phyloP scores from a whole-genome alignment of 92 coral and sea anemone genomes.

The Actinostola sp. region DNA sequence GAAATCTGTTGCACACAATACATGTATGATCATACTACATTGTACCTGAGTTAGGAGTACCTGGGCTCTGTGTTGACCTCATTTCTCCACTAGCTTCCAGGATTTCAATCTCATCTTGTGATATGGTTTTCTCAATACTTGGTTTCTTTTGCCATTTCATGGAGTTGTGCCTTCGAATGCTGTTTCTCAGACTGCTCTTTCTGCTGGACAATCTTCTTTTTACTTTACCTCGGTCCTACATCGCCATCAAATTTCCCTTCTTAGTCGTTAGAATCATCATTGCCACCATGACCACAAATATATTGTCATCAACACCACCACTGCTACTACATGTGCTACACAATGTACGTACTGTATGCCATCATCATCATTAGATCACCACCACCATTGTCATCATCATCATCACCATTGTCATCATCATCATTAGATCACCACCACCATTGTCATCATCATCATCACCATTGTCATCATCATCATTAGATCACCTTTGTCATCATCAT shows the following conservation, averaged over 20 bases:
- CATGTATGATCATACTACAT: too few relatives aligned
- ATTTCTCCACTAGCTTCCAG: constrained; percentile 79
- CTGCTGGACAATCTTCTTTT: constrained; percentile 79
- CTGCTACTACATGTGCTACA: too few relatives aligned
- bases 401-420: neutral
- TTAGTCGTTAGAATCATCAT: neutral
- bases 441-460: neutral
- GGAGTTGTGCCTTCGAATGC: constrained; percentile 84
- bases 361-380: too few relatives aligned
- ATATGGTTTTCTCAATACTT: constrained; percentile 45
- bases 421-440: neutral
- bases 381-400: too few relatives aligned
- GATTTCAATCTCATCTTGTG: constrained; percentile 70
- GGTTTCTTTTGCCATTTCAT: constrained; percentile 58
- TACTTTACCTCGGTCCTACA: constrained; percentile 64
- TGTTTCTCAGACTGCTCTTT: constrained; percentile 85
- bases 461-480: neutral
- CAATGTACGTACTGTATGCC: too few relatives aligned
- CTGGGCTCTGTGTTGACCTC: constrained; percentile 49
- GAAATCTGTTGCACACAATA: too few relatives aligned
- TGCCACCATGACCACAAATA: neutral
- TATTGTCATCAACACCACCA: neutral
- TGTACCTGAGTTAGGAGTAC: constrained; percentile 61
- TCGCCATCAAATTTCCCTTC: neutral
- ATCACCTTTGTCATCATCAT: neutral